phyloP scores from a whole-genome alignment of 2,113 vertebrate genomes.

The Dryoscopus gambensis region DNA sequence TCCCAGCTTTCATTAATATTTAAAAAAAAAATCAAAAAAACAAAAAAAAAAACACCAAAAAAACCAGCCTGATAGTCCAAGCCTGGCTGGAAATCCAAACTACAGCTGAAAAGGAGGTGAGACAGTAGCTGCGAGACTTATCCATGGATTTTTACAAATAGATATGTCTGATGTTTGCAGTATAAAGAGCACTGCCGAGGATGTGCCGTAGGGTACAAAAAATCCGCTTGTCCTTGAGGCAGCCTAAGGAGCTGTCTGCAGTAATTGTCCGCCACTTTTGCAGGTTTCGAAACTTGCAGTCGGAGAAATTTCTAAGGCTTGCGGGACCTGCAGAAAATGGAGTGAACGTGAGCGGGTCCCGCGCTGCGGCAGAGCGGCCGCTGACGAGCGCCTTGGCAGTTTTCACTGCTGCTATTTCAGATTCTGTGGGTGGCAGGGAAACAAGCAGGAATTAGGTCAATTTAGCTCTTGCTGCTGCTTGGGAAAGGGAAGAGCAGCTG shows the following conservation, averaged over 20 bases:
- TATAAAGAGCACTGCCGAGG: neutral
- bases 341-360: neutral
- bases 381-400: neutral
- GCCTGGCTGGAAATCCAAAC: neutral
- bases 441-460: slow-evolving; percentile 67
- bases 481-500: slow-evolving; percentile 51
- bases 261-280: neutral
- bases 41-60: neutral
- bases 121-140: neutral
- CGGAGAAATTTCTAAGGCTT: neutral
- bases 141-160: slow-evolving; percentile 2
- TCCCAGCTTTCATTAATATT: neutral
- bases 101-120: neutral
- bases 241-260: neutral
- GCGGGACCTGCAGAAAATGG: neutral
- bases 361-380: neutral
- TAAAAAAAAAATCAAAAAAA: too few relatives aligned
- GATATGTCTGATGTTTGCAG: neutral
- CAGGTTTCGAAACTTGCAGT: neutral
- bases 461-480: slow-evolving; percentile 61
- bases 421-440: slow-evolving; percentile 44
- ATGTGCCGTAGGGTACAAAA: neutral
- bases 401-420: slow-evolving; percentile 37
- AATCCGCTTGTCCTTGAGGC: slow-evolving; percentile 17
- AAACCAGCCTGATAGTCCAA: neutral